Conservation (phyloP, 92 coral and sea anemone species). For the Zoanthus sociatus region DNA sequence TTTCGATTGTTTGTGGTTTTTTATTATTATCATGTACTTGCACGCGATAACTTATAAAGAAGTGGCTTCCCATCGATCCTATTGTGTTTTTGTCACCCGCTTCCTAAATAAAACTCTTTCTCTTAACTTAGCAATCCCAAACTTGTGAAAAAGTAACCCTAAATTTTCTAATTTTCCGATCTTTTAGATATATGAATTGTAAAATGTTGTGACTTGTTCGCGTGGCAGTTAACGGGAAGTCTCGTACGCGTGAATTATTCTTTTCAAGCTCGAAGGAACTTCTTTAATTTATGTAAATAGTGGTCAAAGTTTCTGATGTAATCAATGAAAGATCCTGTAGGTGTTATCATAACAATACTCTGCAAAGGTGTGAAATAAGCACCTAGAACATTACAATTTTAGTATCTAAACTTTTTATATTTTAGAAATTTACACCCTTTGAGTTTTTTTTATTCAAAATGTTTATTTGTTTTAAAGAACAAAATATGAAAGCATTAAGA, state of each 20-base stretch:
- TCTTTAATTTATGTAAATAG: conserved; percentile 22
- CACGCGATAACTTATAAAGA: conserved; percentile 20
- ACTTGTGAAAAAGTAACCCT: background rate
- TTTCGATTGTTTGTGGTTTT: conserved; percentile 21
- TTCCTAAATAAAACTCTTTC: background rate
- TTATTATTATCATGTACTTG: background rate
- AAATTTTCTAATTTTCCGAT: background rate
- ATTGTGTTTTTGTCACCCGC: background rate
- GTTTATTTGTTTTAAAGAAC: too few relatives aligned
- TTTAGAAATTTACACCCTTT: too few relatives aligned
- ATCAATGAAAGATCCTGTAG: background rate
- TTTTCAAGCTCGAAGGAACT: background rate
- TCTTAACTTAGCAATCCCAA: background rate
- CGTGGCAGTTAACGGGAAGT: conserved; percentile 4
- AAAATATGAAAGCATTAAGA: too few relatives aligned
- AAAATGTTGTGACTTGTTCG: background rate
- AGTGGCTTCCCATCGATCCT: background rate
- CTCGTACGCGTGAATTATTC: background rate
- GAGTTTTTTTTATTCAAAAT: too few relatives aligned
- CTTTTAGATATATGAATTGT: background rate
- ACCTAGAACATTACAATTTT: too few relatives aligned
- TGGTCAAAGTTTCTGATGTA: background rate
- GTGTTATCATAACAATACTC: background rate
- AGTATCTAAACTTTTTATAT: too few relatives aligned
- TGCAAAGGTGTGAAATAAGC: too few relatives aligned